Conservation (phyloP, 2,888 invertebrate genomes). For the Nymphalis c-album region DNA sequence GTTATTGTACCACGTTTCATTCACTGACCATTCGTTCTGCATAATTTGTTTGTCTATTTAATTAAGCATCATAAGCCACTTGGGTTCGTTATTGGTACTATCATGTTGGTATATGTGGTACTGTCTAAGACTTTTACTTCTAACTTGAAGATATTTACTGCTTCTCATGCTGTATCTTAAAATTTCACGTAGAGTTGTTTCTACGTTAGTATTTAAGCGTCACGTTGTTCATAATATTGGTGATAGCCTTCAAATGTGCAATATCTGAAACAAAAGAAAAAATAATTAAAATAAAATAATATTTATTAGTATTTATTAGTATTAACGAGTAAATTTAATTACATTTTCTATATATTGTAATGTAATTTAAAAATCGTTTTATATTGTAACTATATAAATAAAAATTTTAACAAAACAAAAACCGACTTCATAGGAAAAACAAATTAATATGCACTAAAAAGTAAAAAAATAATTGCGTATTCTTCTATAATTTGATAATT, state of each 20-base stretch:
- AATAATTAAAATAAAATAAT: not conserved
- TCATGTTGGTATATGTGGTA: slow-evolving; percentile 53
- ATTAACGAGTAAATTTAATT: not conserved
- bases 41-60: slow-evolving; percentile 63
- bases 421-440: no score
- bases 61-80: slow-evolving; percentile 69
- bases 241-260: not conserved
- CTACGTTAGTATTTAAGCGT: not conserved
- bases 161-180: slow-evolving; percentile 37
- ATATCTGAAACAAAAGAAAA: slow-evolving; percentile 19
- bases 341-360: no score
- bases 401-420: no score
- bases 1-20: slow-evolving; percentile 53
- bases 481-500: no score
- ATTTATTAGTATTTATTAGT: no score
- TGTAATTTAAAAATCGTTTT: no score
- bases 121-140: slow-evolving; percentile 41
- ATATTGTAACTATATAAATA: no score
- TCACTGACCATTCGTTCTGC: slow-evolving; percentile 66
- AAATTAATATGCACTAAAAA: no score
- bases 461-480: no score
- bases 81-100: slow-evolving; percentile 55
- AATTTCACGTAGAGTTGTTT: not conserved
- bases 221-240: not conserved
- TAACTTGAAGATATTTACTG: slow-evolving; percentile 18